These are phyloP conservation scores for Nothobranchius kuhntae DNA, from an alignment of 2,113 vertebrate genomes.

Conservation along the genomic window DNA sequence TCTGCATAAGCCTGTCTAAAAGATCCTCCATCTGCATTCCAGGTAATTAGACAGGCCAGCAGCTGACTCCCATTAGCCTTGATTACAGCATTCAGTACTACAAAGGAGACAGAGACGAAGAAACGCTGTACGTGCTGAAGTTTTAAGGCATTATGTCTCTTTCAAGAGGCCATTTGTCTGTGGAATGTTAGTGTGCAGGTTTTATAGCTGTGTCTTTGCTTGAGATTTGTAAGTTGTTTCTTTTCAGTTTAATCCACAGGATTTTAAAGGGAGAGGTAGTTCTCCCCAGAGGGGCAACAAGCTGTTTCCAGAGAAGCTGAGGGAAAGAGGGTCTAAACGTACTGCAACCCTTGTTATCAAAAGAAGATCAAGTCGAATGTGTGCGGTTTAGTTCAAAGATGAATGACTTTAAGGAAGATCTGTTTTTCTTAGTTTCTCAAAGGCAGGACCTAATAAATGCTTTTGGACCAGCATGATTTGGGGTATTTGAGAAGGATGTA, in stretches of 20 bases:
- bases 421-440: too few relatives aligned
- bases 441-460: too few relatives aligned
- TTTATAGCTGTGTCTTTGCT: constrained; percentile 3
- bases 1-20: constrained; percentile 41
- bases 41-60: constrained; percentile 77
- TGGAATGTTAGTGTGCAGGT: constrained; percentile 9
- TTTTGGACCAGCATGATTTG: too few relatives aligned
- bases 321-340: background rate
- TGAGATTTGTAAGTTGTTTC: background rate
- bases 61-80: constrained; percentile 79
- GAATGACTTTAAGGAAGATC: background rate
- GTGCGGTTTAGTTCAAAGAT: background rate
- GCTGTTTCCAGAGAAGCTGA: background rate
- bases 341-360: background rate
- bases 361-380: background rate
- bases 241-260: background rate
- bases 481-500: too few relatives aligned
- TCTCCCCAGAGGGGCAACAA: too few relatives aligned
- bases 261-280: background rate
- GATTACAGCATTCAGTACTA: constrained; percentile 71
- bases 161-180: constrained; percentile 28
- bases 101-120: constrained; percentile 38
- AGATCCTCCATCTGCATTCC: constrained; percentile 75
- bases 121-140: background rate
- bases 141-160: constrained; percentile 11